Evolutionary conservation across 1,140 invertebrate genomes (phyloP).

Genomic region (Palaemon carinicauda): DNA sequence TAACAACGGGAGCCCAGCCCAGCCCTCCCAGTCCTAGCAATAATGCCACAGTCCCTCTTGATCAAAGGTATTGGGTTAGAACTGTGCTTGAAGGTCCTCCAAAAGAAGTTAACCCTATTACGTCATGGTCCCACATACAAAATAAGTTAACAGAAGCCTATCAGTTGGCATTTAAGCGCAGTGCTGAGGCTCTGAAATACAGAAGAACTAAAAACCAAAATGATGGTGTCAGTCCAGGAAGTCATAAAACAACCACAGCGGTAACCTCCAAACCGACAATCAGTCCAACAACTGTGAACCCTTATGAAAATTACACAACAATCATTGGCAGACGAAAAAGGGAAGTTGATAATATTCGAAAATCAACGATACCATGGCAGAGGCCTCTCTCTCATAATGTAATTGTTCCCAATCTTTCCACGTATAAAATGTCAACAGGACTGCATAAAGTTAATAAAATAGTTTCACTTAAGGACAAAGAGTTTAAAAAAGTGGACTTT

Average conservation of each 20-base stretch:
- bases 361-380: neutral
- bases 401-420: no score
- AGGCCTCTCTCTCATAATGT: neutral
- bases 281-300: neutral
- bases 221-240: no score
- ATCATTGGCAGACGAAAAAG: constrained; percentile 31
- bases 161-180: constrained; percentile 18
- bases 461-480: neutral
- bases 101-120: neutral
- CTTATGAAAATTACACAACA: constrained; percentile 45
- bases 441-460: neutral
- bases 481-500: neutral
- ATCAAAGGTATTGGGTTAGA: constrained; percentile 41
- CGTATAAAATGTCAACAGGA: neutral
- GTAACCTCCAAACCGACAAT: neutral
- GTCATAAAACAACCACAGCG: neutral
- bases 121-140: constrained; percentile 25
- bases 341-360: neutral
- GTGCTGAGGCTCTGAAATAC: neutral
- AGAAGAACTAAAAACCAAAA: neutral
- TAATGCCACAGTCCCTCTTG: constrained; percentile 38
- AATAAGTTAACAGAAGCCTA: neutral
- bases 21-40: constrained; percentile 46
- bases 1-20: constrained; percentile 2
- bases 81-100: constrained; percentile 35